A percentile compares a stretch with the other conserved stretches of the same genome.
These are phyloP conservation scores for Dicrostonyx torquatus DNA, from an alignment of 2,797 vertebrate genomes.

Conservation along the genomic window DNA sequence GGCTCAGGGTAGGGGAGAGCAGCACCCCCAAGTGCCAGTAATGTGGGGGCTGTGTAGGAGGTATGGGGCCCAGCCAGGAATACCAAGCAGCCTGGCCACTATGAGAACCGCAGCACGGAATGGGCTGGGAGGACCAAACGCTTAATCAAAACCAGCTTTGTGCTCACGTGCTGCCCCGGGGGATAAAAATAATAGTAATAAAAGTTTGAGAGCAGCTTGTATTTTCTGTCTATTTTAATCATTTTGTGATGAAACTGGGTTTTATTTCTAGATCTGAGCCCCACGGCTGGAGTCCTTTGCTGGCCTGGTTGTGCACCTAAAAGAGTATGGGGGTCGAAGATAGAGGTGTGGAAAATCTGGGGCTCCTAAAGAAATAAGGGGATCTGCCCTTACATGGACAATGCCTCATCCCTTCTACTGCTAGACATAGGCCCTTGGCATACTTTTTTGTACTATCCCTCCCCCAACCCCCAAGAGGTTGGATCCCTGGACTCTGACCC, in stretches of 20 bases:
- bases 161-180: conserved; percentile 61
- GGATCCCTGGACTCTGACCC: conserved; percentile 20
- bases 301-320: conserved; percentile 47
- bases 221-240: conserved; percentile 78
- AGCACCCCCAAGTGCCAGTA: not conserved
- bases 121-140: not conserved
- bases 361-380: not conserved
- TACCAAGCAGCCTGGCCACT: not conserved
- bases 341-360: conserved; percentile 45
- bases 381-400: conserved; percentile 69
- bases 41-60: not conserved
- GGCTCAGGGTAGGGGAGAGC: not conserved
- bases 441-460: not conserved
- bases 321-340: conserved; percentile 16
- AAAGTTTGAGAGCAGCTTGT: conserved; percentile 69
- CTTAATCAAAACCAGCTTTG: conserved; percentile 80
- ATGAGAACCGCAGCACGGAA: conserved; percentile 59
- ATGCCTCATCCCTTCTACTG: conserved; percentile 49
- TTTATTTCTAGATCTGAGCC: conserved; percentile 69
- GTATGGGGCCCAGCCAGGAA: not conserved
- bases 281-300: conserved; percentile 59
- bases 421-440: not conserved
- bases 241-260: conserved; percentile 72
- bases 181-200: conserved; percentile 81
- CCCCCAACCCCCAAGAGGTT: not conserved